Base-by-base conservation (phyloP, 2,888 invertebrate species). In the Dolomedes plantarius region DNA sequence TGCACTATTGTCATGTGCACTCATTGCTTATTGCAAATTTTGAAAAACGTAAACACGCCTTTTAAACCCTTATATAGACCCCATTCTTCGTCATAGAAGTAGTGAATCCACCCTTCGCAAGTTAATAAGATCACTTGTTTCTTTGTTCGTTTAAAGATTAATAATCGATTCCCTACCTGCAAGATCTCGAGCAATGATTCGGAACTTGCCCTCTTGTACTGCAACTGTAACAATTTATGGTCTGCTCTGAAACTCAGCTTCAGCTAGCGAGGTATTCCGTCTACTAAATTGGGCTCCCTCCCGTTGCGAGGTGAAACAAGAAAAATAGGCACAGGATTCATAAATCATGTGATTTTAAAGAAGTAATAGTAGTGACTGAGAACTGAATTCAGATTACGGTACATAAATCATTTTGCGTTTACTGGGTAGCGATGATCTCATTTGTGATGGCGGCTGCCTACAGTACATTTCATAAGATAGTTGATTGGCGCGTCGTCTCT, bases 351-450 rank as follows among this genome's bases (percentile, higher is more conserved):
- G 6, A 46, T 46, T 46, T 46, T 46, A 46, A 46, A 46, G 41
- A 9, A 46, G 16, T 46, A 16, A 46, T 46, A 2, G 41, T 16
- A 46, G 41, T 16, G 16, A 69, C 23, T 27, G n/a, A 19, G 72
- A 16, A 6, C 50, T 16, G 72, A 73, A 73, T 73, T 50, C 31
- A 28, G 56, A 56, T 23, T 73, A 7, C 16, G 31, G 11, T 19
- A 32, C 46, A 73, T 73, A 73, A 73, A 73, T 73, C 73, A 73
- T 28, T 50, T 31, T 32, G 50, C 32, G 29, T 31, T 73, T 73
- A 56, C 11, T 16, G 31, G 31, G 56, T 50, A 56, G 56, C 73
- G 32, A 73, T 36, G 41, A 39, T 39, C 39, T 41, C 1, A 13
- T 69, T 19, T 39, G 41, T 41, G 41, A 69, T 69, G 67, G 32